These are phyloP conservation scores for Leptopilina clavipes DNA, from an alignment of 1,140 invertebrate species.

Conservation along the genomic window DNA sequence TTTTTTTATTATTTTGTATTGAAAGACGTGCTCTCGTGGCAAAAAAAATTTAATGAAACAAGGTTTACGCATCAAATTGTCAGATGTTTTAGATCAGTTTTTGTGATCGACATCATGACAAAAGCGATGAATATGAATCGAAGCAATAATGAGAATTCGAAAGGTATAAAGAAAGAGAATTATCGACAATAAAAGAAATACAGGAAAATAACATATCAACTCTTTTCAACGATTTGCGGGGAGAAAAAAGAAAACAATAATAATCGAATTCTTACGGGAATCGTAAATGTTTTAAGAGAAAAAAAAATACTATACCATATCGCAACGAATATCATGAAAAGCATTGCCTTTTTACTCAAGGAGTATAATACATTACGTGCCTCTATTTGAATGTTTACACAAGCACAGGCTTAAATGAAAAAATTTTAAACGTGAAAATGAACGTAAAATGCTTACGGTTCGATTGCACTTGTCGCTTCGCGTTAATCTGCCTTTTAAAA, in stretches of 20 bases:
- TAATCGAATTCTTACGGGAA: neutral
- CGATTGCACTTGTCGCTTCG: slow-evolving; percentile 6
- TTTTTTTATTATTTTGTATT: neutral
- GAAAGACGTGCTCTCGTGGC: neutral
- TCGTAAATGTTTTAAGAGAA: neutral
- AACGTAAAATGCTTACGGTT: neutral
- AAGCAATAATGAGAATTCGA: neutral
- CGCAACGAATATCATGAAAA: slow-evolving; percentile 18
- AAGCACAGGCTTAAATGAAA: neutral
- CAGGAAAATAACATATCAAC: slow-evolving; percentile 10
- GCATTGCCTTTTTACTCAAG: slow-evolving; percentile 13
- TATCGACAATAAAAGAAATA: slow-evolving; percentile 27
- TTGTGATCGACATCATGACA: neutral
- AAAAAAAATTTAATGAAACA: neutral
- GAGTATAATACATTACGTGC: neutral
- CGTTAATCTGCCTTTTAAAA: neutral
- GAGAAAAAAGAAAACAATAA: neutral
- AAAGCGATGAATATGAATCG: slow-evolving; percentile 2
- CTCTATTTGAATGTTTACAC: slow-evolving; percentile 12
- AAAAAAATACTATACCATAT: slow-evolving; percentile 10
- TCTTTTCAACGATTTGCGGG: neutral
- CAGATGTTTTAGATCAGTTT: slow-evolving; percentile 2
- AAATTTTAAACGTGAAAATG: neutral
- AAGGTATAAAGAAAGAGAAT: neutral
- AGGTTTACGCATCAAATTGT: neutral